Evolutionary conservation across 2,797 vertebrate genomes (phyloP), one percentile per base, ranked within the genome.

Genomic region (Karalla daura): DNA sequence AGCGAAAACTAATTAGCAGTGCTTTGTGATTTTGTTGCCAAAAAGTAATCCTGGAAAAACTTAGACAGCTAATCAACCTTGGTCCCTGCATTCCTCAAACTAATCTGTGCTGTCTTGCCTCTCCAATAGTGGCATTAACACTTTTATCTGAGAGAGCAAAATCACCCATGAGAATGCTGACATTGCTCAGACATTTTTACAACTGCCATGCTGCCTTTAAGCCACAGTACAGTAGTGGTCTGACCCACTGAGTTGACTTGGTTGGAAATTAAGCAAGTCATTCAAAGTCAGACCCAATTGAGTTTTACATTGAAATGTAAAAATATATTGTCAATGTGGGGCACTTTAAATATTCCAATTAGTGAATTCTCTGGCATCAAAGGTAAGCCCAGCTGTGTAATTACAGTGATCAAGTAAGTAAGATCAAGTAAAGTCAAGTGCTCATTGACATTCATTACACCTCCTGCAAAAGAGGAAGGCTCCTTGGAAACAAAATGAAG

Each of bases 391-490:
- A n/a, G 33, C 40, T 55, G 55, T 33, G 15, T 44, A 69, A 80
- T 75, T 78, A 70, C 36, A 7, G 18, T 61, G 55, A 60, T 13
- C n/a, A n/a, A n/a, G n/a, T n/a, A n/a, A n/a, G n/a, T 78, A 37
- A 49, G 75, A 63, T 58, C 21, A 37, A 61, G 15, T 32, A 39
- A 46, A 75, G 65, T 84, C 43, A 73, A 74, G 50, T 49, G 44
- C 15, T 82, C 61, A 70, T 18, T 69, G 66, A 79, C 32, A 61
- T 56, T 78, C n/a, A 51, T 63, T 46, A 66, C n/a, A 17, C 36
- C 13, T 49, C 13, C 56, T 40, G 46, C 2, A 58, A 18, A 71
- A n/a, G 43, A 54, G 28, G 37, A 44, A 37, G 18, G 51, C 23
- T 43, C 56, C 32, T 21, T 60, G n/a, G 17, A 50, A 20, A 10